These are phyloP conservation scores for Calliopsis andreniformis DNA, from an alignment of 1,140 invertebrate genomes.

Conservation along the genomic window DNA sequence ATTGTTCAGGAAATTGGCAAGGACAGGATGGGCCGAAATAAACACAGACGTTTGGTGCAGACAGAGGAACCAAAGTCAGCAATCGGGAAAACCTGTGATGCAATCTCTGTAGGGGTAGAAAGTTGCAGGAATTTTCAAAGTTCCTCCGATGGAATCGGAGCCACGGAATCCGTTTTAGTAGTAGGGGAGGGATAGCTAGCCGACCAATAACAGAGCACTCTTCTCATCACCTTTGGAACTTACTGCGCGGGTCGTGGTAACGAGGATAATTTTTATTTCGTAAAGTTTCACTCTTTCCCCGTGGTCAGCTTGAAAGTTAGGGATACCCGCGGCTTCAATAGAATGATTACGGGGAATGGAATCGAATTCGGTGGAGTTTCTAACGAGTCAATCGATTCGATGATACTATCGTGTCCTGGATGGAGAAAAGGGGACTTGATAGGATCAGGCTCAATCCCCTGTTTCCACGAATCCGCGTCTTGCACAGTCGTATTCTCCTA, in stretches of 20 bases:
- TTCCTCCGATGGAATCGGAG: constrained; percentile 24
- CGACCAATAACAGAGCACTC: neutral
- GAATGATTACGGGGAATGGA: constrained; percentile 35
- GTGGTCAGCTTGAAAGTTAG: constrained; percentile 19
- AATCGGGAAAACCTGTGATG: constrained; percentile 33
- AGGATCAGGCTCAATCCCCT: constrained; percentile 16
- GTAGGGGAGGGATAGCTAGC: neutral
- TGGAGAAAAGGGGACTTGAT: neutral
- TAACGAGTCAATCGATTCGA: constrained; percentile 28
- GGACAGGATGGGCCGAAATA: constrained; percentile 19
- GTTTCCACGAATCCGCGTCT: neutral
- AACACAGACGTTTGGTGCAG: constrained; percentile 22
- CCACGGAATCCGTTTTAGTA: constrained; percentile 37
- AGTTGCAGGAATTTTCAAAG: constrained; percentile 32
- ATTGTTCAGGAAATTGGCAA: constrained; percentile 31
- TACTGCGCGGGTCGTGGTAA: constrained; percentile 9
- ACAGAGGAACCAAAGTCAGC: neutral
- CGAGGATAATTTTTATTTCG: constrained; percentile 54
- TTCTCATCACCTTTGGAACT: constrained; percentile 18
- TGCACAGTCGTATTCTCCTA: no score
- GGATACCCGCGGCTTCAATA: constrained; percentile 6
- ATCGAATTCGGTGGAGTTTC: constrained; percentile 34
- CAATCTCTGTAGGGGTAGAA: neutral
- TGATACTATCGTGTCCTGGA: constrained; percentile 3
- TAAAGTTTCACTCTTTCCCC: constrained; percentile 29